These are phyloP conservation scores for Heteractis magnifica DNA, from an alignment of 92 coral and sea anemone species.

Conservation along the genomic window DNA sequence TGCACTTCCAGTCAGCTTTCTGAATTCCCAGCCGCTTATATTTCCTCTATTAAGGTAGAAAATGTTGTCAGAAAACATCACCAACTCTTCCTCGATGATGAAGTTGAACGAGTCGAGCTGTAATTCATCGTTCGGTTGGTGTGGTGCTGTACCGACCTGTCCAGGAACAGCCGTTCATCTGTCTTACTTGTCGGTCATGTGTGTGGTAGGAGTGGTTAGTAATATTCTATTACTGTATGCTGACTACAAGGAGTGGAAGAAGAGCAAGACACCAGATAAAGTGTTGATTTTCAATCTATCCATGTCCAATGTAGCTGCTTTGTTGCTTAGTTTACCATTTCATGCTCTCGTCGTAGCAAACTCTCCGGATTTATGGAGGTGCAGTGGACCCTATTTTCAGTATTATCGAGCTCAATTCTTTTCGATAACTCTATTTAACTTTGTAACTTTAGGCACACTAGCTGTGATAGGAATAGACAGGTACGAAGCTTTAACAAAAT, in stretches of 20 bases:
- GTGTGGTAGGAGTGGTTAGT: background rate
- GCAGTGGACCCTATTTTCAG: too few species aligned
- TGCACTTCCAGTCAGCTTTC: background rate
- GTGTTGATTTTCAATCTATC: background rate
- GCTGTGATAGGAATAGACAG: conserved; percentile 4
- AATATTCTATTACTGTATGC: background rate
- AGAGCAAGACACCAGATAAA: background rate
- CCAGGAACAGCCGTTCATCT: conserved; percentile 4
- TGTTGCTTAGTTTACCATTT: too few species aligned
- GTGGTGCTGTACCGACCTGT: background rate
- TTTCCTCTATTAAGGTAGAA: too few species aligned
- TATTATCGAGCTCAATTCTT: too few species aligned
- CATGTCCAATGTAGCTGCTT: too few species aligned
- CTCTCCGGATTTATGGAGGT: too few species aligned
- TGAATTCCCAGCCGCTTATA: background rate
- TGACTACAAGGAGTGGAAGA: conserved; percentile 1
- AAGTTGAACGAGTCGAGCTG: background rate
- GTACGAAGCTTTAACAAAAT: conserved; percentile 7
- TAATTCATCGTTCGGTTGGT: background rate
- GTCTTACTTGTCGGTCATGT: background rate
- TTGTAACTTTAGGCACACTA: conserved; percentile 2
- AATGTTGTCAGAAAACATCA: background rate
- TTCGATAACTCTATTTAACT: background rate
- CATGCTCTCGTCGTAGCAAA: too few species aligned
- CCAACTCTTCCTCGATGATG: background rate